Conservation (phyloP, 30 jellyfish, hydroid and myxozoan genomes). For the Aurelia coerulea region DNA sequence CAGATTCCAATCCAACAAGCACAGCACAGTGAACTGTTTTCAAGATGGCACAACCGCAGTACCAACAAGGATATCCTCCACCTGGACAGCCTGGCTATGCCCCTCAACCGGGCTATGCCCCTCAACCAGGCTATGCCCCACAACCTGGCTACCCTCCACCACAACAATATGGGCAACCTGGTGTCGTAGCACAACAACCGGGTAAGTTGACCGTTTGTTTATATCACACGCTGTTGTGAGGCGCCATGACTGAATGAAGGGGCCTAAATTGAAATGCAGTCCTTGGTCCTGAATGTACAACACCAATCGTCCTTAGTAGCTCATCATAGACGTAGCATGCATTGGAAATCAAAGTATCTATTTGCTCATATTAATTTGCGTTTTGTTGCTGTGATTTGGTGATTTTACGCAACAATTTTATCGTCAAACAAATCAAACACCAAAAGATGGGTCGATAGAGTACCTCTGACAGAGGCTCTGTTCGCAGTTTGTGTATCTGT, state of each 20-base stretch:
- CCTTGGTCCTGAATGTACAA: too few species aligned
- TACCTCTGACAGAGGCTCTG: too few species aligned
- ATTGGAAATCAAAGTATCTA: too few species aligned
- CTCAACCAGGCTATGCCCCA: slow-evolving; percentile 74
- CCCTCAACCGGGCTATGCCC: slow-evolving; percentile 69
- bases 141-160: slow-evolving; percentile 84
- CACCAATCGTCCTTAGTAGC: too few species aligned
- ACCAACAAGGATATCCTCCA: slow-evolving; percentile 78
- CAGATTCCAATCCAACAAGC: too few species aligned
- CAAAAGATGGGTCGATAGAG: too few species aligned
- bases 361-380: too few species aligned
- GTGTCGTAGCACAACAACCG: slow-evolving; percentile 69
- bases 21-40: neutral
- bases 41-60: slow-evolving; percentile 47
- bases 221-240: neutral
- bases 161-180: slow-evolving; percentile 55
- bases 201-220: slow-evolving; percentile 28
- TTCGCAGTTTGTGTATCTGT: too few species aligned
- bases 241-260: neutral
- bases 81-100: slow-evolving; percentile 45
- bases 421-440: too few species aligned
- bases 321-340: neutral
- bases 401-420: too few species aligned
- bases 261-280: neutral
- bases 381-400: too few species aligned